Conservation (phyloP, 2,888 invertebrate species). For the Trachelus iudaicus region DNA sequence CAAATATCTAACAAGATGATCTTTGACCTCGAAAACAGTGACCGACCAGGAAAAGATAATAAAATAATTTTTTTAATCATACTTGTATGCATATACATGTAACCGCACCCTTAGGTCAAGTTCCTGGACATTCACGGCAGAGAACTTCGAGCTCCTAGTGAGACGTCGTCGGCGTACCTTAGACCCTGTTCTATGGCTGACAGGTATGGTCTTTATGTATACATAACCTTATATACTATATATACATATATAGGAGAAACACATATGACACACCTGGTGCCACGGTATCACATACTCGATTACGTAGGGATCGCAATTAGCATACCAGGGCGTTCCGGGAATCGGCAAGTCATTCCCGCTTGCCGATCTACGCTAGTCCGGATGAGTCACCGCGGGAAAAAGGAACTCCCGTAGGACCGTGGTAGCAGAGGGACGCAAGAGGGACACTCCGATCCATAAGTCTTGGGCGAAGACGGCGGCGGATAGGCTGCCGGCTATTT, state of each 20-base stretch:
- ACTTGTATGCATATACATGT: background rate
- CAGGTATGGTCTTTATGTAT: slow-evolving; percentile 15
- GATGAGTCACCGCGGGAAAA: background rate
- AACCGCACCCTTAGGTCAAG: slow-evolving; percentile 31
- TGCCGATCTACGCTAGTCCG: background rate
- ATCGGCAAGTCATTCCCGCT: slow-evolving; percentile 28
- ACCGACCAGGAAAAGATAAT: background rate
- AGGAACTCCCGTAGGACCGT: background rate
- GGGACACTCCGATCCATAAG: background rate
- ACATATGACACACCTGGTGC: background rate
- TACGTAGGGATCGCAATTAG: slow-evolving; percentile 40
- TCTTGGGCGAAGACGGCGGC: background rate
- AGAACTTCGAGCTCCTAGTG: slow-evolving; percentile 11
- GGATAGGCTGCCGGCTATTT: background rate
- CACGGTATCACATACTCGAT: background rate
- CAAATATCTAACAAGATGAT: background rate
- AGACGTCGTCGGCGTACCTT: slow-evolving; percentile 20
- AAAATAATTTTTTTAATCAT: background rate
- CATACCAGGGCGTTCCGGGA: slow-evolving; percentile 55
- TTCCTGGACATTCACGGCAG: slow-evolving; percentile 17
- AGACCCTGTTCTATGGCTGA: slow-evolving; percentile 22
- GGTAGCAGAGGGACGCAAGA: slow-evolving; percentile 8
- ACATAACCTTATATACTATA: background rate
- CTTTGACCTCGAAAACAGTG: background rate
- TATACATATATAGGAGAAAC: slow-evolving; percentile 16